Evolutionary conservation across 1,140 invertebrate genomes (phyloP).

Genomic region (Papilio dardanus): DNA sequence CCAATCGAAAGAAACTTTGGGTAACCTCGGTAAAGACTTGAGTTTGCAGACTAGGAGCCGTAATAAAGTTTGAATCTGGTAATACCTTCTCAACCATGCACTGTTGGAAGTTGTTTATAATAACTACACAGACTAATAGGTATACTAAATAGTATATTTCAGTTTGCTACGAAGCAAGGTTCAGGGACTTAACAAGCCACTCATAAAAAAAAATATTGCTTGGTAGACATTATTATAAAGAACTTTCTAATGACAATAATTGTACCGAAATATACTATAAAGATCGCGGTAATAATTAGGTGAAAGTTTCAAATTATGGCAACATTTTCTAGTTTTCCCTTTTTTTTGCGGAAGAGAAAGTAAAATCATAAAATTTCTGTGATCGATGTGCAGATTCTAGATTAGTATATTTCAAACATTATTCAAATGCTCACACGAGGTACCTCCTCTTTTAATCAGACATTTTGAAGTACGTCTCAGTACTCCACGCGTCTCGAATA

Average conservation of each 20-base stretch:
- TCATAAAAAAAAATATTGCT: too few relatives aligned
- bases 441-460: neutral
- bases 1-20: too few relatives aligned
- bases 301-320: neutral
- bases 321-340: neutral
- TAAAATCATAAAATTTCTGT: neutral
- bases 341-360: neutral
- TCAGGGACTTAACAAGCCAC: too few relatives aligned
- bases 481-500: conserved; percentile 17
- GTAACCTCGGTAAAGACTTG: too few relatives aligned
- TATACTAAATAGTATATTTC: neutral
- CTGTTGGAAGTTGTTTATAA: neutral
- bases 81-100: conserved; percentile 1
- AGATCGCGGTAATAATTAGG: neutral
- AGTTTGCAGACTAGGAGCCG: neutral
- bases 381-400: neutral
- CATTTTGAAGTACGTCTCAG: conserved; percentile 3
- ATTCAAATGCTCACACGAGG: neutral
- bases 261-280: neutral
- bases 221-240: neutral
- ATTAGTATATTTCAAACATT: neutral
- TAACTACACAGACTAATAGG: neutral
- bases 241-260: conserved; percentile 10
- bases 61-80: neutral
- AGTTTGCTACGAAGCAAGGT: neutral